Evolutionary conservation across 2,797 vertebrate species (phyloP), one percentile per base, ranked within the genome.

Genomic region (Taenioides sp.): DNA sequence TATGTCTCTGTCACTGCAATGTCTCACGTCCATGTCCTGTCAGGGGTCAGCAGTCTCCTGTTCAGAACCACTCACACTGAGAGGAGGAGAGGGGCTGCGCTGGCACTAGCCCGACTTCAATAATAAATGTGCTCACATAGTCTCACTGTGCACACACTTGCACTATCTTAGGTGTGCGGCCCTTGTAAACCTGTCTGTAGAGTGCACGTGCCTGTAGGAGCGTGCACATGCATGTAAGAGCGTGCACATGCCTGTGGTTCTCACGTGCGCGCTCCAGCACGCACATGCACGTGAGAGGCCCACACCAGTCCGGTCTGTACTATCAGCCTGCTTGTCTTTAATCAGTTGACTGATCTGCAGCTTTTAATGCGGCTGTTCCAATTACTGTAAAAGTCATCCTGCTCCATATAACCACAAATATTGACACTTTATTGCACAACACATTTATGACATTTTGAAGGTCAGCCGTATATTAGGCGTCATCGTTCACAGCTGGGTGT

Each of bases 401-500:
- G 95, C 94, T 93, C 95, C 96, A 95, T 96, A 97, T 97, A 97
- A 97, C 96, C 96, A 97, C 97, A 99, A 99, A 99, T 99, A 99
- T 99, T 98, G 97, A 99, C 98, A 99, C 96, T 98, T 99, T 99
- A 99, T 96, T 97, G 96, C 97, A 97, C 95, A 96, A 97, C 87
- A 95, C 96, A 96, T 96, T 96, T 97, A 97, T 99, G 97, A 97
- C 97, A 98, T 92, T 99, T 98, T 99, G 98, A 99, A 99, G 98
- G 98, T 99, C 97, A 98, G 95, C 94, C 94, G 94, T 96, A 97
- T 96, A 97, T 97, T 96, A 97, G 94, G 95, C 95, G 95, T 94
- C 95, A 93, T 94, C 94, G 95, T 96, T 95, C 96, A 95, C 86
- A 84, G 80, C 69, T 67, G 84, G 80, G 80, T 73, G 84, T 75